These are phyloP conservation scores for Dipodomys stephensi DNA, from an alignment of 2,113 vertebrate genomes.

Conservation along the genomic window DNA sequence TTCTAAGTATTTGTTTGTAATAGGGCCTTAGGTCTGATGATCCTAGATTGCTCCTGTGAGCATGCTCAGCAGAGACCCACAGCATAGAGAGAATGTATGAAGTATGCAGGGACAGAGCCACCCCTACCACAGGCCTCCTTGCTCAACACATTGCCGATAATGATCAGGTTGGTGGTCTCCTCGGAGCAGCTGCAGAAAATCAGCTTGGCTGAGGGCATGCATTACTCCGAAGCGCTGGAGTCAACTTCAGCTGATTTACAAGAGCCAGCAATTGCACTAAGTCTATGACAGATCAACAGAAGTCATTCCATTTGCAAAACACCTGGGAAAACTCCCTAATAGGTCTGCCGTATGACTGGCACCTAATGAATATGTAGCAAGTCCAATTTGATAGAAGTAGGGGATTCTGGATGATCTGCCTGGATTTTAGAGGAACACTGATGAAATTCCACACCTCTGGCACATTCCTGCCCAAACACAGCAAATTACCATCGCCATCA, in stretches of 20 bases:
- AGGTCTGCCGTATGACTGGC: slow-evolving; percentile 12
- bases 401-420: slow-evolving; percentile 78
- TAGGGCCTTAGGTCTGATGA: not conserved
- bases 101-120: not conserved
- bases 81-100: not conserved
- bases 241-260: slow-evolving; percentile 85
- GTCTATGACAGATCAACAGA: slow-evolving; percentile 76
- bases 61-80: not conserved
- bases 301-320: slow-evolving; percentile 84
- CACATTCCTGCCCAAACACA: slow-evolving; percentile 6
- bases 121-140: slow-evolving; percentile 57
- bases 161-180: slow-evolving; percentile 68
- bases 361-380: slow-evolving; percentile 68
- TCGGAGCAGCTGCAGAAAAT: slow-evolving; percentile 84
- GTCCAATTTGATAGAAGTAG: slow-evolving; percentile 63
- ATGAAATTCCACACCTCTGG: slow-evolving; percentile 54
- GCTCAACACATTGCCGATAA: slow-evolving; percentile 76
- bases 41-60: not conserved
- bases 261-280: slow-evolving; percentile 79
- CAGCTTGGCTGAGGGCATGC: slow-evolving; percentile 77
- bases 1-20: not conserved
- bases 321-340: slow-evolving; percentile 83
- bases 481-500: not conserved
- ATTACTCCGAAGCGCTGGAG: slow-evolving; percentile 79
- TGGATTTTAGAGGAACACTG: slow-evolving; percentile 79